Conservation (phyloP, 2,113 vertebrate genomes). For the Buteo buteo region DNA sequence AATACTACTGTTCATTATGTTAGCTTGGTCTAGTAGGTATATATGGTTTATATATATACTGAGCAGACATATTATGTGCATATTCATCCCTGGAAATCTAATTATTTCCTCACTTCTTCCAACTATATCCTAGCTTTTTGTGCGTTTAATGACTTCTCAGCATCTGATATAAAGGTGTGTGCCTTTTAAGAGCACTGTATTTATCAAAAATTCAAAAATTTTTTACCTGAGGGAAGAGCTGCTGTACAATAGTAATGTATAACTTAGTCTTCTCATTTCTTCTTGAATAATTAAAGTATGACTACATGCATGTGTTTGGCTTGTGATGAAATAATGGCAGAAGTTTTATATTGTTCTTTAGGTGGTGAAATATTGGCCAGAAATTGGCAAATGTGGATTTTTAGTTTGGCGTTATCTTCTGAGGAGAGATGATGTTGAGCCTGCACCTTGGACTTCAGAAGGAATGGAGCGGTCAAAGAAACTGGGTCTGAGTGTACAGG, state of each 20-base stretch:
- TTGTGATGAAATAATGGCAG: neutral
- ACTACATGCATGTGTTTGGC: neutral
- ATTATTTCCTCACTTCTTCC: neutral
- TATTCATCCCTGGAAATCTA: neutral
- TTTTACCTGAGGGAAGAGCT: neutral
- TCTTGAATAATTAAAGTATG: neutral
- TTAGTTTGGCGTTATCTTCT: conserved; percentile 97
- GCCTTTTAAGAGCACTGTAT: neutral
- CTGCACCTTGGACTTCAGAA: conserved; percentile 95
- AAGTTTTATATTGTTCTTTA: conserved; percentile 56
- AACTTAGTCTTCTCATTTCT: neutral
- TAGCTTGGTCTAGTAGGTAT: neutral
- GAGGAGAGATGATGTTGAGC: conserved; percentile 93
- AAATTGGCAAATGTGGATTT: conserved; percentile 97
- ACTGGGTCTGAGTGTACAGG: conserved; percentile 90
- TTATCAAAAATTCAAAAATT: neutral
- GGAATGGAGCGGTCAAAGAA: conserved; percentile 91
- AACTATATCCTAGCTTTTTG: neutral
- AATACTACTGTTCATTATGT: neutral
- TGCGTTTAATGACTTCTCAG: neutral
- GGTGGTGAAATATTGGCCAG: conserved; percentile 99
- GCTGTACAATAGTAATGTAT: neutral
- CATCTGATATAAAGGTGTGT: neutral
- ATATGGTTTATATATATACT: no score
- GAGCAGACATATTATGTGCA: neutral